Evolutionary conservation across 2,113 vertebrate genomes (phyloP), one percentile per base, ranked within the genome.

Genomic region (Siphamia tubifer): DNA sequence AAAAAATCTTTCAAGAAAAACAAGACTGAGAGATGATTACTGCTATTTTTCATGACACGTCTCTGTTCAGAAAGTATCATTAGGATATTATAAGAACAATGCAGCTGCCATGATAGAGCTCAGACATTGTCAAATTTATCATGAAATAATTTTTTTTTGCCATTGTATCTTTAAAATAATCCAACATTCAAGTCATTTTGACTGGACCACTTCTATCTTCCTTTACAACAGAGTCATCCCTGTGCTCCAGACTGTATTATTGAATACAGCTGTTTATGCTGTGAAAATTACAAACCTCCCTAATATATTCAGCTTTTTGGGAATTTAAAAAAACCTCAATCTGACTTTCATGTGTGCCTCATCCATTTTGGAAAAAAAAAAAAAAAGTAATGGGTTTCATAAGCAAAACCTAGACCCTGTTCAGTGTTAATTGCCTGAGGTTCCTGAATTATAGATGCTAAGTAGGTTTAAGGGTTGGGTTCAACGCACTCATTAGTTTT

Each of bases 401-500:
- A 77, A 68, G 60, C 32, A 73, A 68, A 80, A 77, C 56, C 48
- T 75, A 52, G 68, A 79, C 53, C 76, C 39, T 77, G 61, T 72
- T 72, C 27, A 68, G 61, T 10, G 16, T 76, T 81, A 81, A 84
- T 88, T 81, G 56, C 74, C 58, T 64, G 6, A 12, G 39, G 77
- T 66, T 78, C 58, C 47, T 85, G 74, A 84, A 85, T 87, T 85
- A 89, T 89, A 88, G 77, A 89, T 92, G 74, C 54, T 75, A 85
- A 75, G 69, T 81, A 78, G 79, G 71, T 86, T 77, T 83, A 80
- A 78, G 72, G 64, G 48, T 78, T 64, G 53, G 64, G 48, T 82
- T 81, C 61, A 79, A n/a, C n/a, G 36, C 66, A n/a, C 68, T 90
- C 74, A 90, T 91, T 87, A 88, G 68, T 83, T 65, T 70, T 84